Base-by-base conservation (phyloP, 2,113 vertebrate species). In the Pseudonaja textilis region DNA sequence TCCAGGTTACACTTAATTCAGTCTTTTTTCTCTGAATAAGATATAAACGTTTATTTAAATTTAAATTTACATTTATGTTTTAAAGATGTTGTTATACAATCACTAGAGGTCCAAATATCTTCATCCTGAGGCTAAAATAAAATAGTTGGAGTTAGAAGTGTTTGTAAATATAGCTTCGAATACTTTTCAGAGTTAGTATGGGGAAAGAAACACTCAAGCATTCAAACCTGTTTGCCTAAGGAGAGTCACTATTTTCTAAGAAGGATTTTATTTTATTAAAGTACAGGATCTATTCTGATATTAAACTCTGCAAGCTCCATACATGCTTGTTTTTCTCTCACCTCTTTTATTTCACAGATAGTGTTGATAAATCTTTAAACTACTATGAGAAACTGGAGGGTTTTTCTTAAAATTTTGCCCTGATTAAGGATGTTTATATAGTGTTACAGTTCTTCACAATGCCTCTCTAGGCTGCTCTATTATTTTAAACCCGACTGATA, bases 401-500 rank as follows among this genome's bases (percentile, higher is more conserved):
- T 95, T 25, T 39, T 89, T 47, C 91, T 2, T 95, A 94, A 61
- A 93, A 3, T 0, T 90, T 93, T 95, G 39, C 23, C 89, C 64
- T 91, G 92, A 61, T 94, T 20, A 93, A 25, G 52, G 95, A 96
- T 93, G 64, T 91, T 96, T 91, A 95, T 86, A 96, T 96, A 95
- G 93, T 87, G 16, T 47, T 56, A 69, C 93, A 59, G 95, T 94
- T 91, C 29, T 8, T 26, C 57, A 25, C 52, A 93, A 95, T 23
- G 26, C 55, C 93, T 96, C 39, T 52, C 47, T 57, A 12, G 1
- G 92, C 87, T 89, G 10, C 39, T 94, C 2, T 57, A 34, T 39
- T 92, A 88, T 22, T 39, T 89, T 57, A 57, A 42, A 92, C 39
- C 47, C 39, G 22, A 54, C 90, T 92, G 91, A 20, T 92, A 5